Conservation (phyloP, 2,888 invertebrate genomes). For the Dermolepida albohirtum region DNA sequence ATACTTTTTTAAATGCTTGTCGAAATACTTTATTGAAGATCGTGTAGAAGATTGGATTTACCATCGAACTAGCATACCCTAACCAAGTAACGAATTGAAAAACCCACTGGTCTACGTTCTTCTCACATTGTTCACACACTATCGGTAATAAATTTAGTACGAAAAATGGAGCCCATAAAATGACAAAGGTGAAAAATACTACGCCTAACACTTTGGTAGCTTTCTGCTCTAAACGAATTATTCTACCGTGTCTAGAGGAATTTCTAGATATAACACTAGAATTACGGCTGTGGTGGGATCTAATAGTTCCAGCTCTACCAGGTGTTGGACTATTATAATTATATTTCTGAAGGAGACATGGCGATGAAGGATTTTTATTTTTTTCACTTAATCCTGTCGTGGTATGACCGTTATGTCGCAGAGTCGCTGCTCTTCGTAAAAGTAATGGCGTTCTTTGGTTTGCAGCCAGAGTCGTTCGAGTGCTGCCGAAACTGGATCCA, state of each 20-base stretch:
- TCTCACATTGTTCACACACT: constrained; percentile 84
- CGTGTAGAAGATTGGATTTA: constrained; percentile 96
- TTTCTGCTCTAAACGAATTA: constrained; percentile 91
- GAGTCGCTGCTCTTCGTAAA: constrained; percentile 71
- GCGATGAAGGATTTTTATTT: constrained; percentile 69
- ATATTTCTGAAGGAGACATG: constrained; percentile 67
- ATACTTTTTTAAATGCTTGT: constrained; percentile 88
- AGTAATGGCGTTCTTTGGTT: constrained; percentile 64
- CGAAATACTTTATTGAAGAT: constrained; percentile 95
- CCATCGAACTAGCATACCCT: constrained; percentile 94
- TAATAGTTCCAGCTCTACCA: constrained; percentile 67
- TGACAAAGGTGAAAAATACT: constrained; percentile 94
- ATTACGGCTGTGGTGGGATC: constrained; percentile 81
- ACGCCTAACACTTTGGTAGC: constrained; percentile 96
- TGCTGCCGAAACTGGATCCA: constrained; percentile 78
- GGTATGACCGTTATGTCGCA: constrained; percentile 67
- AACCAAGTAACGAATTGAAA: constrained; percentile 92
- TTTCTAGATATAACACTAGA: constrained; percentile 86
- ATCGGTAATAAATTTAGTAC: constrained; percentile 88
- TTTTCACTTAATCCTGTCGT: constrained; percentile 54
- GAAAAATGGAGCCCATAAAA: constrained; percentile 97
- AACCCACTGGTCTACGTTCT: constrained; percentile 80
- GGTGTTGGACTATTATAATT: constrained; percentile 51
- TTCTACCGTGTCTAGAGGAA: constrained; percentile 85
- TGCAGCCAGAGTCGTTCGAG: constrained; percentile 72